Conservation (phyloP, 1,140 invertebrate genomes). For the Lepidurus couesii region DNA sequence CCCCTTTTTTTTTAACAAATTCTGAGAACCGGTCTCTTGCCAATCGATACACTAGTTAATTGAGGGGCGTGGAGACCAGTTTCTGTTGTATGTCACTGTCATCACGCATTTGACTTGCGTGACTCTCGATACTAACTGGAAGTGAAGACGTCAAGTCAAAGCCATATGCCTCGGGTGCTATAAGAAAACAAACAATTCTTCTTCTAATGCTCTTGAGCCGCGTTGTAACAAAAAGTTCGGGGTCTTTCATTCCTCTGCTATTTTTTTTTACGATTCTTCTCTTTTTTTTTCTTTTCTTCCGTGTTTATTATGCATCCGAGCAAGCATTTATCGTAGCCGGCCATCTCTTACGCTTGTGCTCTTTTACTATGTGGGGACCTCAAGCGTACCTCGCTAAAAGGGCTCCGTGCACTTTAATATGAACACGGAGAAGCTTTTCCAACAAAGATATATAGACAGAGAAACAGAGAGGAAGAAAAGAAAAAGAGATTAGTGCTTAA, state of each 20-base stretch:
- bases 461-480: background rate
- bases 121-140: constrained; percentile 5
- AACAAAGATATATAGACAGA: too few species aligned
- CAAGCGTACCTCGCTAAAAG: background rate
- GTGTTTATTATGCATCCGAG: background rate
- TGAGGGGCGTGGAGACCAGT: background rate
- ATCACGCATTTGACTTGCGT: constrained; percentile 14
- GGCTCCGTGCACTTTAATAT: background rate
- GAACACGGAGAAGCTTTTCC: too few species aligned
- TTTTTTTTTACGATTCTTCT: too few species aligned
- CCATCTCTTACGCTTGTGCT: background rate
- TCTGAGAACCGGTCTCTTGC: background rate
- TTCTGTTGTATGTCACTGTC: constrained; percentile 6
- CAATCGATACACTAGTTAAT: constrained; percentile 4
- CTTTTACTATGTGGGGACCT: background rate
- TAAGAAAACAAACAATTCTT: background rate
- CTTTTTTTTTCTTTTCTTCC: background rate
- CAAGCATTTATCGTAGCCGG: background rate
- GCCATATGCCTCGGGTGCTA: background rate
- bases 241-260: too few species aligned
- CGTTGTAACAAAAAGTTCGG: too few species aligned
- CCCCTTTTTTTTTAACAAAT: background rate
- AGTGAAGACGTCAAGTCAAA: constrained; percentile 14
- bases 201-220: background rate
- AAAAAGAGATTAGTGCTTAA: background rate